These are phyloP conservation scores for Amblyjoppa fuscipennis DNA, from an alignment of 2,888 invertebrate species.

Conservation along the genomic window DNA sequence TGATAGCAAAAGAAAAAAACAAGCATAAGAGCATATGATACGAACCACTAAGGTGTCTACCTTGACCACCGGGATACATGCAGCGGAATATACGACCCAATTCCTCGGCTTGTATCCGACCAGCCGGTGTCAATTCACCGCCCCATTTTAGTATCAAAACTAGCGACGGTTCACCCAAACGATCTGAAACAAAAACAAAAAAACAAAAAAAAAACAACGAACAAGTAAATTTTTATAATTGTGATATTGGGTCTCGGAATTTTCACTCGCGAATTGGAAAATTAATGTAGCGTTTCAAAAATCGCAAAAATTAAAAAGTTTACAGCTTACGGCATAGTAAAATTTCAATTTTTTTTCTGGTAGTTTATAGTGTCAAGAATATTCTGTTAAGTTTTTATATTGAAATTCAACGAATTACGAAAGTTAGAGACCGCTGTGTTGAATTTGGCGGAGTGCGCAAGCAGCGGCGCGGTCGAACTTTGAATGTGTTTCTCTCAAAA, in stretches of 20 bases:
- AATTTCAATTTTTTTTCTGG: too few species aligned
- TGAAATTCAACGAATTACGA: too few species aligned
- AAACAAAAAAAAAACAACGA: not conserved
- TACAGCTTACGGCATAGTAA: not conserved
- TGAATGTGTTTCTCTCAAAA: too few species aligned
- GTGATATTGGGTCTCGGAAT: not conserved
- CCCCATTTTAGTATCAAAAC: conserved; percentile 99
- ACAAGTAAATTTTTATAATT: not conserved
- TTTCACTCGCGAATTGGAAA: conserved; percentile 35
- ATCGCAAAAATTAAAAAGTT: not conserved
- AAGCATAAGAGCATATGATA: conserved; percentile 85
- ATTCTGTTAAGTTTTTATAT: too few species aligned
- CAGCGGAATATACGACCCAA: conserved; percentile 99
- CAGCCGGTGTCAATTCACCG: conserved; percentile 99
- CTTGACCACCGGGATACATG: conserved; percentile 99
- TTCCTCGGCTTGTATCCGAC: conserved; percentile 98
- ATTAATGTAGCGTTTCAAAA: not conserved
- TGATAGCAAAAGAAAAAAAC: conserved; percentile 62
- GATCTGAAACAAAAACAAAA: conserved; percentile 87
- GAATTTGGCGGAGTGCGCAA: too few species aligned
- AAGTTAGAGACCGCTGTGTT: too few species aligned
- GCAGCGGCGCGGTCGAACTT: too few species aligned
- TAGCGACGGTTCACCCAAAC: conserved; percentile 95
- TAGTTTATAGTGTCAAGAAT: too few species aligned
- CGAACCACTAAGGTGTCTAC: conserved; percentile 92